phyloP scores from a whole-genome alignment of 2,888 invertebrate species.

The Nyleta sp. region DNA sequence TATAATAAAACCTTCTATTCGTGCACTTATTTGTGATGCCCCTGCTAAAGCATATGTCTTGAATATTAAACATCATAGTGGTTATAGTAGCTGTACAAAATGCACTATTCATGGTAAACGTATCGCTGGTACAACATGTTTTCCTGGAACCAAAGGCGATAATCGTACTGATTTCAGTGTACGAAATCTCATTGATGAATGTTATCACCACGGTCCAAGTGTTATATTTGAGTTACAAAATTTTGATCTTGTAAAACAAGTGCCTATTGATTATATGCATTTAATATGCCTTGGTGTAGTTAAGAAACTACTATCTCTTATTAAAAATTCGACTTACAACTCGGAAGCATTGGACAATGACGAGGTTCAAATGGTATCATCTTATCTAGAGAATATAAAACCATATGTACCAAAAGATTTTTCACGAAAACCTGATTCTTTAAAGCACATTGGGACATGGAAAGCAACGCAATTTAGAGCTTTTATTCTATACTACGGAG shows the following conservation, averaged over 20 bases:
- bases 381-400: background rate
- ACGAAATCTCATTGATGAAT: background rate
- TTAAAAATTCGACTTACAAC: background rate
- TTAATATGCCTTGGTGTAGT: slow-evolving; percentile 6
- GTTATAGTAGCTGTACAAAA: slow-evolving; percentile 22
- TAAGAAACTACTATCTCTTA: slow-evolving; percentile 9
- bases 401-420: slow-evolving; percentile 11
- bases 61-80: slow-evolving; percentile 4
- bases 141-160: background rate
- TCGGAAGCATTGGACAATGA: background rate
- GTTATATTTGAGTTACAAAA: background rate
- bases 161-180: slow-evolving; percentile 12
- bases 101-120: slow-evolving; percentile 19
- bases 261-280: slow-evolving; percentile 29
- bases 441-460: background rate
- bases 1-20: background rate
- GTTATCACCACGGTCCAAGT: slow-evolving; percentile 9
- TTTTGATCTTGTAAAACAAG: slow-evolving; percentile 29
- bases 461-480: slow-evolving; percentile 26
- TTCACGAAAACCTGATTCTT: slow-evolving; percentile 7
- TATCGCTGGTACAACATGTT: background rate
- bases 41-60: slow-evolving; percentile 4
- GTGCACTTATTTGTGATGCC: background rate
- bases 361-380: background rate
- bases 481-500: slow-evolving; percentile 8